Percentiles rank a stretch among this genome's conserved stretches.
These are phyloP conservation scores for Platyura marginata DNA, from an alignment of 1,140 invertebrate genomes.

Conservation along the genomic window DNA sequence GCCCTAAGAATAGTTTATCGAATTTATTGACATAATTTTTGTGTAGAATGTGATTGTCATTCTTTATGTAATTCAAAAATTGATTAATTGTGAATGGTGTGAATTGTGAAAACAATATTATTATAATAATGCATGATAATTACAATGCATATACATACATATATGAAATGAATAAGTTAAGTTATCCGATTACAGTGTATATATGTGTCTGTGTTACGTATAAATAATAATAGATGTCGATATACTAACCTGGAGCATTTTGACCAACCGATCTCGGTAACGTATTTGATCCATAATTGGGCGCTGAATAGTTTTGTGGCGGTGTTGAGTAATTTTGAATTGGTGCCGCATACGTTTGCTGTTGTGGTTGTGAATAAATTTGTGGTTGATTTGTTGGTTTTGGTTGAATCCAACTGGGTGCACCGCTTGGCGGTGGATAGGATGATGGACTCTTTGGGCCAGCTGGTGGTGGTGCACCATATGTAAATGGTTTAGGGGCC, in stretches of 20 bases:
- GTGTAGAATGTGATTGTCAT: too few relatives aligned
- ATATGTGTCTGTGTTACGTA: too few relatives aligned
- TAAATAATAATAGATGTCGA: too few relatives aligned
- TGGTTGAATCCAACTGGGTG: conserved; percentile 4
- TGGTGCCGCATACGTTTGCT: conserved; percentile 1
- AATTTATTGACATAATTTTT: too few relatives aligned
- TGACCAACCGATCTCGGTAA: conserved; percentile 1
- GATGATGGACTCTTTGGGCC: conserved; percentile 20
- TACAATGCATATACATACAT: too few relatives aligned
- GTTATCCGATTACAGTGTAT: too few relatives aligned
- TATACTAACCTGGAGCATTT: background rate
- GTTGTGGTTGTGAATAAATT: background rate
- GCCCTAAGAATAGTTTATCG: background rate
- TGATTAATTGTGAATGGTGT: too few relatives aligned
- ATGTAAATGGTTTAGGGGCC: conserved; percentile 14
- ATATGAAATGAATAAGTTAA: too few relatives aligned
- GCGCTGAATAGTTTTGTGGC: background rate
- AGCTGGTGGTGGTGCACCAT: conserved; percentile 10
- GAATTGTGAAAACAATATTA: too few relatives aligned
- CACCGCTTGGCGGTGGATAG: conserved; percentile 16
- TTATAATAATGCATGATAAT: too few relatives aligned
- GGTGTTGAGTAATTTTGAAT: background rate
- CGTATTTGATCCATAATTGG: background rate
- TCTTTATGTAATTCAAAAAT: too few relatives aligned
- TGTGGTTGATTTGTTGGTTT: conserved; percentile 7